Percentiles rank a stretch among this genome's conserved stretches.
phyloP scores from a whole-genome alignment of 2,888 invertebrate species.

The Limnephilus rhombicus region DNA sequence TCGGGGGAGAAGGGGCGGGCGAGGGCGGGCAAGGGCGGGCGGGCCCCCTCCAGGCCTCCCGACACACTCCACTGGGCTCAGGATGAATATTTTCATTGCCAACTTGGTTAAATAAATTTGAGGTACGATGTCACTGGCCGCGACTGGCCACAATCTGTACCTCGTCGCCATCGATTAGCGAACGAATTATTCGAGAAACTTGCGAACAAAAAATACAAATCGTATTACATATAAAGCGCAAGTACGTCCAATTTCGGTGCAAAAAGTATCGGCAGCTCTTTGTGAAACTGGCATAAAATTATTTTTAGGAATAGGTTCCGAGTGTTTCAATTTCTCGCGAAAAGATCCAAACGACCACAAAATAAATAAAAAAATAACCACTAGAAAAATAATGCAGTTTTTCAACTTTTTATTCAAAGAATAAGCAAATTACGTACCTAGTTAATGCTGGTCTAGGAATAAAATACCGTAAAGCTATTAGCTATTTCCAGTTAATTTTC shows the following conservation, averaged over 20 bases:
- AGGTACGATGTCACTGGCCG: slow-evolving; percentile 54
- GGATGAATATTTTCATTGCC: slow-evolving; percentile 43
- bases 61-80: slow-evolving; percentile 53
- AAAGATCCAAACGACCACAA: neutral
- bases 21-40: slow-evolving; percentile 15
- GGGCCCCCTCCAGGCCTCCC: slow-evolving; percentile 16
- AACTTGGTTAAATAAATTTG: slow-evolving; percentile 40
- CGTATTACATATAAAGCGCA: neutral
- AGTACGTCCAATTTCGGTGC: neutral
- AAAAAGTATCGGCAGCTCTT: neutral
- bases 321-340: neutral
- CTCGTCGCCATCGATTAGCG: neutral
- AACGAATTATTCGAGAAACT: neutral
- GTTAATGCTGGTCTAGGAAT: neutral
- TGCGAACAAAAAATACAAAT: neutral
- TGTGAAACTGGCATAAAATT: neutral
- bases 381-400: neutral
- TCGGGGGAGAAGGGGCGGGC: slow-evolving; percentile 32
- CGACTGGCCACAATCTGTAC: neutral
- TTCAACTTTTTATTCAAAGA: neutral
- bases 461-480: neutral
- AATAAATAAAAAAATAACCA: neutral
- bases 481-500: neutral
- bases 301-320: neutral
- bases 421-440: neutral